Evolutionary conservation across 2,113 vertebrate genomes (phyloP).

Genomic region (Plecotus auritus): DNA sequence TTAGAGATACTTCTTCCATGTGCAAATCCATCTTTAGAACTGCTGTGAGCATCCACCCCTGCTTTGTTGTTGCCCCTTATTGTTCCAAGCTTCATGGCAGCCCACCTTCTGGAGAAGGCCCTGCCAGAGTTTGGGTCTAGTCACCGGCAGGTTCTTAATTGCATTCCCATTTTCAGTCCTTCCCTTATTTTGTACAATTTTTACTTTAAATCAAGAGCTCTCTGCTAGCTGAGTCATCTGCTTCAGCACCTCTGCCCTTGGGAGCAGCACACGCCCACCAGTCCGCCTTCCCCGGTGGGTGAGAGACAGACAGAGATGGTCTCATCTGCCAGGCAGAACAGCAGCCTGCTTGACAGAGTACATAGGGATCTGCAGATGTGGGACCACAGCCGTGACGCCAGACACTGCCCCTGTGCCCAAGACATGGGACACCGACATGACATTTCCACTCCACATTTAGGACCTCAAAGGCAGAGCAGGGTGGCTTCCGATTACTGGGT

Average conservation of each 20-base stretch:
- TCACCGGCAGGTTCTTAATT: constrained; percentile 12
- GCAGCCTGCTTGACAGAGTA: background rate
- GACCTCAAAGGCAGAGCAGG: background rate
- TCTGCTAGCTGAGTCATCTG: constrained; percentile 50
- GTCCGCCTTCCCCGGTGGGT: background rate
- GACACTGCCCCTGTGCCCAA: rapidly evolving
- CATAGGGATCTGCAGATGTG: background rate
- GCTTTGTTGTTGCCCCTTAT: no score
- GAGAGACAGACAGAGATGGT: background rate
- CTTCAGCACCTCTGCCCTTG: background rate
- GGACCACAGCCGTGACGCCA: rapidly evolving
- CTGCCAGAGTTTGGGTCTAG: background rate
- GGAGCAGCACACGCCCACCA: background rate
- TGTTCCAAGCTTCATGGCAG: background rate
- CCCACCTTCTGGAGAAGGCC: background rate
- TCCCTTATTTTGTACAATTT: constrained; percentile 63
- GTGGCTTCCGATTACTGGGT: background rate
- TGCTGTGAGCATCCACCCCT: background rate
- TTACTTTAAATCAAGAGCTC: constrained; percentile 60
- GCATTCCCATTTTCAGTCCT: constrained; percentile 57
- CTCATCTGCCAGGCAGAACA: background rate
- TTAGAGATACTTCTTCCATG: background rate
- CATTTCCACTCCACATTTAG: background rate
- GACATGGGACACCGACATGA: rapidly evolving
- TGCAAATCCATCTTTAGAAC: background rate